These are phyloP conservation scores for Tiliacea citrago DNA, from an alignment of 2,888 invertebrate genomes.

Conservation along the genomic window DNA sequence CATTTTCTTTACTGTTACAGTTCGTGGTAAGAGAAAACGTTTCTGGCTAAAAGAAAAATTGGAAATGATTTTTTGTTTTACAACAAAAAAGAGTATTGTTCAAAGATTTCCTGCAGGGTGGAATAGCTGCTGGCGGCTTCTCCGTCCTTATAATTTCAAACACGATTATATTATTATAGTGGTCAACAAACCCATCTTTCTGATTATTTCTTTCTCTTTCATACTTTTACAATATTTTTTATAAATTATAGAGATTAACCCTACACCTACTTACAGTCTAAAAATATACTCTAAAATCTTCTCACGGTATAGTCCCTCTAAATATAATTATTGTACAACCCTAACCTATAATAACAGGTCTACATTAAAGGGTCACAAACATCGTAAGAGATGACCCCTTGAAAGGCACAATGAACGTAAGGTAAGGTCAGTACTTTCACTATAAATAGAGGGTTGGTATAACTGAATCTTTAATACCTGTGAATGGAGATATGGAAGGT, in stretches of 20 bases:
- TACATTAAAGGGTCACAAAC: constrained; percentile 28
- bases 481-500: not conserved
- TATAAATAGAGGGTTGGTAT: constrained; percentile 18
- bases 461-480: not conserved
- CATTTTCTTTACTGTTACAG: not conserved
- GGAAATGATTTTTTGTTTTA: not conserved
- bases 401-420: constrained; percentile 35
- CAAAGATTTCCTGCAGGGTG: not conserved
- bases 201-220: no score
- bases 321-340: constrained; percentile 26
- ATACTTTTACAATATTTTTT: not conserved
- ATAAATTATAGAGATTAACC: not conserved
- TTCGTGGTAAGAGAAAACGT: constrained; percentile 3
- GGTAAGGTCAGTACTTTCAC: constrained; percentile 54
- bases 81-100: not conserved
- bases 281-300: constrained; percentile 22
- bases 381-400: constrained; percentile 42
- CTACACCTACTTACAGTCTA: not conserved
- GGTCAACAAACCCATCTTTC: no score
- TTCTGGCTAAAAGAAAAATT: not conserved
- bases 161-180: no score
- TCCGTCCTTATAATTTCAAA: no score
- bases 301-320: constrained; percentile 40
- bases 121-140: not conserved
- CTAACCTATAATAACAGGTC: constrained; percentile 26